Base-by-base conservation (phyloP, 2,113 vertebrate species). In the Atherinomorus stipes region DNA sequence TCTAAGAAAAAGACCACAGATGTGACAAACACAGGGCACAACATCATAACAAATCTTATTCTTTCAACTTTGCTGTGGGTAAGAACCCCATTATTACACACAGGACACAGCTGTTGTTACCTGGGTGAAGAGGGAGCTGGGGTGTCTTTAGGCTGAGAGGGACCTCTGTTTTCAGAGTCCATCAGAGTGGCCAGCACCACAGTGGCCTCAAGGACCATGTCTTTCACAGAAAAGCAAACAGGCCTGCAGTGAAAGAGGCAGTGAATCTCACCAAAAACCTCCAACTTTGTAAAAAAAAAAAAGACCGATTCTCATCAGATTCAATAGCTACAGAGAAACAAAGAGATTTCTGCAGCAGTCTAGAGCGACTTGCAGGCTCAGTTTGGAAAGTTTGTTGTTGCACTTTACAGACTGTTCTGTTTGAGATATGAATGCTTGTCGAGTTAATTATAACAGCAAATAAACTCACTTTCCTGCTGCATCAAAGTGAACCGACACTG, bases 131-230 rank as follows among this genome's bases (percentile, higher is more conserved):
- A 9, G 0, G 51, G 37, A 25, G 12, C 53, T 28, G 42, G 71
- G 37, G 58, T 44, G 47, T 47, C 49, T 42, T 50, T 1, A 15
- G 58, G 65, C 71, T 89, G 93, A 60, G 93, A 91, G 10, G 80
- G 75, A 2, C 12, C n/a, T 22, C 56, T 68, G 64, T 85, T 88
- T 47, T 89, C 87, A 19, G 75, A 22, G 37, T 95, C 94, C 0
- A 71, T 85, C 67, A 97, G 76, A 0, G 96, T 99, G 3, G 97
- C 95, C 90, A 98, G 85, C 75, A 97, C 92, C 51, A 99, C 94
- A 73, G 82, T 92, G 71, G 94, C 96, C 84, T 98, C 96, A 81
- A 98, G 73, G n/a, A 95, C 64, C 88, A 91, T 69, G 13, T 96
- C 95, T n/a, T 96, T 93, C 38, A 95, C 49, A 78, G 93, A 95